Evolutionary conservation across 1,140 invertebrate genomes (phyloP).

Genomic region (Drosophila prosaltans): DNA sequence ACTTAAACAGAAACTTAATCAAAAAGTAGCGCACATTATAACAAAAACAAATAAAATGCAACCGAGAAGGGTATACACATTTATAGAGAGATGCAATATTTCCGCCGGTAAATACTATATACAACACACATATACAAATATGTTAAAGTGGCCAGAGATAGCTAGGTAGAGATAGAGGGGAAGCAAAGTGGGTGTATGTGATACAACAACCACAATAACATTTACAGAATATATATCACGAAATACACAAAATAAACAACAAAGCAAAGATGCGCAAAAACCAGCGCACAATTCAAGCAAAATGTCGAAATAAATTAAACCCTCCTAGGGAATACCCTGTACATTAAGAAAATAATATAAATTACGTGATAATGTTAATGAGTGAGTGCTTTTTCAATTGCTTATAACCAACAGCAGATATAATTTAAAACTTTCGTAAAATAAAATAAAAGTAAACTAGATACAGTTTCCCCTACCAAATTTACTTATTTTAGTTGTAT

Average conservation of each 20-base stretch:
- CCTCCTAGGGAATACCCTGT: neutral
- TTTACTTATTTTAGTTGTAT: too few species aligned
- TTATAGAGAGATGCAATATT: constrained; percentile 53
- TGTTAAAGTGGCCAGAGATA: neutral
- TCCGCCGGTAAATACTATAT: constrained; percentile 43
- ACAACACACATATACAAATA: neutral
- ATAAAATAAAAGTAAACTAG: too few species aligned
- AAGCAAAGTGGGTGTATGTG: neutral
- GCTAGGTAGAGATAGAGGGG: constrained; percentile 17
- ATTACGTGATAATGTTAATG: too few species aligned
- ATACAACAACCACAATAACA: constrained; percentile 1
- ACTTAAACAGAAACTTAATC: constrained; percentile 6
- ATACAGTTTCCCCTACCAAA: too few species aligned
- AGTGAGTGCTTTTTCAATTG: too few species aligned
- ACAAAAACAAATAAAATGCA: constrained; percentile 36
- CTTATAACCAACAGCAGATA: too few species aligned
- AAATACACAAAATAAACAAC: constrained; percentile 54
- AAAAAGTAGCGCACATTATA: constrained; percentile 47
- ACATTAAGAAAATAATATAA: constrained; percentile 3
- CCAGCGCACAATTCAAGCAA: constrained; percentile 30
- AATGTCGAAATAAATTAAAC: constrained; percentile 25
- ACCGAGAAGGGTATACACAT: constrained; percentile 22
- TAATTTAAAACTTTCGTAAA: too few species aligned
- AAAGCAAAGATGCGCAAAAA: constrained; percentile 50
- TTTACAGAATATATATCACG: constrained; percentile 16